Evolutionary conservation across 2,888 invertebrate species (phyloP), one percentile per base, ranked within the genome.

Genomic region (Trissonchulus latispiculum): DNA sequence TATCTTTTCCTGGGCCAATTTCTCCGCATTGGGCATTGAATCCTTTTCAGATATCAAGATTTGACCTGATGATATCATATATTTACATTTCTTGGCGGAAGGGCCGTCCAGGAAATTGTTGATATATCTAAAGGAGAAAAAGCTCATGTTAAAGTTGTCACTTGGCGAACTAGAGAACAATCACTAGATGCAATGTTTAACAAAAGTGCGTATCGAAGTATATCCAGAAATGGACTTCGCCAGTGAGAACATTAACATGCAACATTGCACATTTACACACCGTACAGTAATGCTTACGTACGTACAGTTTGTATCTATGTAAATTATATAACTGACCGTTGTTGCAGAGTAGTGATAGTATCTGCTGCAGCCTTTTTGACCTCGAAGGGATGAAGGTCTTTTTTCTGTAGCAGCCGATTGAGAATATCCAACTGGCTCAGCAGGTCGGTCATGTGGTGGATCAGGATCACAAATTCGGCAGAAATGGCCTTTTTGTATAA

Each of bases 341-440:
- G 8, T 48, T 48, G 8, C 23, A 48, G 48, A 23, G 8, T 15
- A 48, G 48, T 48, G 8, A 31, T n/a, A 18, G 64, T 33, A n/a
- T 64, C 33, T 64, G 18, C 28, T 18, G 28, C 64, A 28, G 64
- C 64, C 15, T 64, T 31, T 64, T 8, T 64, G 8, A 64, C 64
- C 28, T 64, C 64, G 33, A 64, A 64, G 8, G 64, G 64, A n/a
- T 64, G 64, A 15, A 64, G 64, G 28, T 64, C 33, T 64, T 28
- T 3, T 33, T 64, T 64, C 28, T 64, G 64, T 29, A 3, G 64
- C 8, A 33, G 8, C 15, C 64, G 8, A n/a, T 64, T 64, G 8
- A 64, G 33, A n/a, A 64, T 64, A 15, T 3, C 8, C 15, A 64
- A 29, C 31, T 31, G 31, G 15, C 28, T 3, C 15, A 64, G 28